These are phyloP conservation scores for Panzeria rudis DNA, from an alignment of 2,888 invertebrate species.

Conservation along the genomic window DNA sequence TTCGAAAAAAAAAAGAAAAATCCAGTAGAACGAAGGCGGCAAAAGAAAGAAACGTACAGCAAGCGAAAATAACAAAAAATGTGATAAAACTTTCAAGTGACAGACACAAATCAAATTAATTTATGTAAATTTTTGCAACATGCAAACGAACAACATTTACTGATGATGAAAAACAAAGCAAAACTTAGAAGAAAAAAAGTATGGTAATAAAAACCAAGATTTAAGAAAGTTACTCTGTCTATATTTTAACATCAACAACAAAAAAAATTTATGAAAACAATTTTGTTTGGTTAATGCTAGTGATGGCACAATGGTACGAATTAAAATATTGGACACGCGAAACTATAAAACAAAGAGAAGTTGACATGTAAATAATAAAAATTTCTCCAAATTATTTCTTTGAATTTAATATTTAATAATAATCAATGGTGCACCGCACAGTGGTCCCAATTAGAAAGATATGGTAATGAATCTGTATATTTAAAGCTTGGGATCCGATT, in stretches of 20 bases:
- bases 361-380: too few relatives aligned
- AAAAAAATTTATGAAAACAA: slow-evolving; percentile 35
- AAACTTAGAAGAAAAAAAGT: slow-evolving; percentile 40
- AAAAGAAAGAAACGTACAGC: slow-evolving; percentile 4
- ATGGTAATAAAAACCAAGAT: slow-evolving; percentile 63
- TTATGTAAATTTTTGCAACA: slow-evolving; percentile 70
- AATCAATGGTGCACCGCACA: too few relatives aligned
- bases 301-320: slow-evolving; percentile 15
- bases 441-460: too few relatives aligned
- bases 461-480: too few relatives aligned
- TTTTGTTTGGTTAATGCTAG: slow-evolving; percentile 30
- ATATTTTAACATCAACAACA: slow-evolving; percentile 50
- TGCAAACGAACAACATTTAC: slow-evolving; percentile 67
- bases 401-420: too few relatives aligned
- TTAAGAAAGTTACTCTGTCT: slow-evolving; percentile 61
- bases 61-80: slow-evolving; percentile 36
- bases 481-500: too few relatives aligned
- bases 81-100: slow-evolving; percentile 71
- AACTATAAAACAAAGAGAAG: too few relatives aligned
- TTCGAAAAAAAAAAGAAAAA: not conserved
- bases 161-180: slow-evolving; percentile 42
- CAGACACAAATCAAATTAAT: slow-evolving; percentile 73
- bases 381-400: too few relatives aligned
- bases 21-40: not conserved
- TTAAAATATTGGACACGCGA: too few relatives aligned